phyloP scores from a whole-genome alignment of 1,140 invertebrate genomes.

The Pogonomyrmex californicus region DNA sequence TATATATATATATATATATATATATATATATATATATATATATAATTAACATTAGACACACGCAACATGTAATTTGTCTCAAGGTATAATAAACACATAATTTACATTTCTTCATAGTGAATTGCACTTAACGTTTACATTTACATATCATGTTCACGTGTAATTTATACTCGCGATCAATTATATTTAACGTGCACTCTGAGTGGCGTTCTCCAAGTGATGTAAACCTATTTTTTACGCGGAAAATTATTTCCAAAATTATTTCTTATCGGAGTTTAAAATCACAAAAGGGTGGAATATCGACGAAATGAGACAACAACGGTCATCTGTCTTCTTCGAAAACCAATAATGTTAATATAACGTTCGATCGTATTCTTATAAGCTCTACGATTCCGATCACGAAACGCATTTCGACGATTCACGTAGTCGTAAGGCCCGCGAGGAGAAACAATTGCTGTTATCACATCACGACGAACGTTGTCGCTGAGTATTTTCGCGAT shows the following conservation, averaged over 20 bases:
- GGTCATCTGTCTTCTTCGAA: not conserved
- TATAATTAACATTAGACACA: not conserved
- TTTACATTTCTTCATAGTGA: not conserved
- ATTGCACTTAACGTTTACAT: not conserved
- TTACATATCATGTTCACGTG: not conserved
- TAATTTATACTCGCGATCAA: not conserved
- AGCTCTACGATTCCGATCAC: not conserved
- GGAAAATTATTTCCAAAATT: too few relatives aligned
- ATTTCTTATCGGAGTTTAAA: not conserved
- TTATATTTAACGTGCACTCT: not conserved
- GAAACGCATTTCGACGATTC: not conserved
- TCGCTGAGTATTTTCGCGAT: not conserved
- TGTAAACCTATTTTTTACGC: not conserved
- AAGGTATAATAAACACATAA: not conserved
- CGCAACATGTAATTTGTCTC: not conserved
- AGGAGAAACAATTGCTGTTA: not conserved
- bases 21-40: not conserved
- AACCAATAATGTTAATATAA: constrained; percentile 6
- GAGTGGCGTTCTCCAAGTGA: not conserved
- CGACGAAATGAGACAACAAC: not conserved
- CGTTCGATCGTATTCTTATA: not conserved
- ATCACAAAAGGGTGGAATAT: not conserved
- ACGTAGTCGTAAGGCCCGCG: not conserved
- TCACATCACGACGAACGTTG: not conserved
- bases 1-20: too few relatives aligned